Percentiles rank a stretch among this genome's conserved stretches.
Evolutionary conservation across 2,888 invertebrate species (phyloP).

Genomic region (Ellobium chinense): DNA sequence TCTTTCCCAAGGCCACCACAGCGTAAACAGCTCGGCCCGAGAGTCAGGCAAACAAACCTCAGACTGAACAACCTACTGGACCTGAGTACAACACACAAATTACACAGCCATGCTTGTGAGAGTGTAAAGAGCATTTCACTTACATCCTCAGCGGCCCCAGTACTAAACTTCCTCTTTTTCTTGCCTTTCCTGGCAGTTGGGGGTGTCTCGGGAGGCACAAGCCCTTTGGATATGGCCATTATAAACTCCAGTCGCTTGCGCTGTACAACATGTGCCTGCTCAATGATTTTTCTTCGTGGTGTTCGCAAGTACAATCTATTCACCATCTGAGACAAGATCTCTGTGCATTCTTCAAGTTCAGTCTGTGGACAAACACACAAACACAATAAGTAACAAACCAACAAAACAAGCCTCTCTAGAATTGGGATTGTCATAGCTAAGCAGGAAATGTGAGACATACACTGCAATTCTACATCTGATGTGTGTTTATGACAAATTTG

Average conservation of each 20-base stretch:
- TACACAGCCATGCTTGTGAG: too few relatives aligned
- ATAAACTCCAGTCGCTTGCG: conserved; percentile 84
- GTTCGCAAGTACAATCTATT: conserved; percentile 83
- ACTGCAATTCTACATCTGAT: too few relatives aligned
- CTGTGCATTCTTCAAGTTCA: conserved; percentile 84
- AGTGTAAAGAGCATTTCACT: not conserved
- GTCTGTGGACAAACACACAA: conserved; percentile 79
- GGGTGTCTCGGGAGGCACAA: conserved; percentile 82
- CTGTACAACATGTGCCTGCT: conserved; percentile 83
- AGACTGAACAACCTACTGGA: too few relatives aligned
- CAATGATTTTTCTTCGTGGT: conserved; percentile 83
- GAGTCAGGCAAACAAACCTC: too few relatives aligned
- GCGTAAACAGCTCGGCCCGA: too few relatives aligned
- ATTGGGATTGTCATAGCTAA: too few relatives aligned
- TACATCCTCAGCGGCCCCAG: conserved; percentile 73
- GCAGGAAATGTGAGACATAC: too few relatives aligned
- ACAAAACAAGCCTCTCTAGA: too few relatives aligned
- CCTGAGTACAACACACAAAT: too few relatives aligned
- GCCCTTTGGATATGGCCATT: conserved; percentile 82
- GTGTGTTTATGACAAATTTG: too few relatives aligned
- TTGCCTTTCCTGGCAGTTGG: conserved; percentile 81
- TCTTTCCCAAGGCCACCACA: too few relatives aligned
- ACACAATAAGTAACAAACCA: too few relatives aligned
- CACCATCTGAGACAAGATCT: conserved; percentile 85
- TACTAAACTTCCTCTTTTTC: conserved; percentile 70